phyloP scores from a whole-genome alignment of 2,888 invertebrate species.

The Andricus quercusramuli region DNA sequence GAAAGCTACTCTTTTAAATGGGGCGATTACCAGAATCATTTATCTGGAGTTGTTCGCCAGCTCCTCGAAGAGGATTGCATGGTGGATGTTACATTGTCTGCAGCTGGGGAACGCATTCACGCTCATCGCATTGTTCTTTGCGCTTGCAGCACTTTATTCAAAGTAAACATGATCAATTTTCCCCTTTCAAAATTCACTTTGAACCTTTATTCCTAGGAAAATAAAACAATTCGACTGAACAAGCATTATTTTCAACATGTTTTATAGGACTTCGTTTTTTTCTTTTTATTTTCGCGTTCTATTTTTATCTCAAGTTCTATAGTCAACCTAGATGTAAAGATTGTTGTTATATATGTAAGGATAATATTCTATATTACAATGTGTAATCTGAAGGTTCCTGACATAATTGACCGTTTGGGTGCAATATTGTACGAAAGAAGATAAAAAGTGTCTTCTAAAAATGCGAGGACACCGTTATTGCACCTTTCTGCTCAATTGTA shows the following conservation, averaged over 20 bases:
- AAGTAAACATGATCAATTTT: conserved; percentile 65
- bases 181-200: neutral
- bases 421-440: too few species aligned
- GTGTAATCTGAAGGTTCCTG: too few species aligned
- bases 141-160: conserved; percentile 79
- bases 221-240: neutral
- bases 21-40: conserved; percentile 75
- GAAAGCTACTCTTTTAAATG: conserved; percentile 76
- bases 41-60: conserved; percentile 74
- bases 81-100: conserved; percentile 79
- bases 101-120: conserved; percentile 76
- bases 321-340: too few species aligned
- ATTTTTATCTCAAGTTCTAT: conserved; percentile 20
- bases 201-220: neutral
- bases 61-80: conserved; percentile 76
- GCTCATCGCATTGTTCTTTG: conserved; percentile 80
- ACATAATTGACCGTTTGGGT: too few species aligned
- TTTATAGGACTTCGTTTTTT: neutral
- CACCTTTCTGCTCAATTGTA: too few species aligned
- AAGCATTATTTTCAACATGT: neutral
- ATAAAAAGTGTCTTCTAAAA: too few species aligned
- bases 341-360: too few species aligned
- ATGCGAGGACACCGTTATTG: too few species aligned
- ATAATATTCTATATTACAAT: too few species aligned
- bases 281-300: conserved; percentile 31